A percentile compares a stretch with the other conserved stretches of the same genome.
Evolutionary conservation across 2,113 vertebrate species (phyloP).

Genomic region (Todiramphus saurophagus): DNA sequence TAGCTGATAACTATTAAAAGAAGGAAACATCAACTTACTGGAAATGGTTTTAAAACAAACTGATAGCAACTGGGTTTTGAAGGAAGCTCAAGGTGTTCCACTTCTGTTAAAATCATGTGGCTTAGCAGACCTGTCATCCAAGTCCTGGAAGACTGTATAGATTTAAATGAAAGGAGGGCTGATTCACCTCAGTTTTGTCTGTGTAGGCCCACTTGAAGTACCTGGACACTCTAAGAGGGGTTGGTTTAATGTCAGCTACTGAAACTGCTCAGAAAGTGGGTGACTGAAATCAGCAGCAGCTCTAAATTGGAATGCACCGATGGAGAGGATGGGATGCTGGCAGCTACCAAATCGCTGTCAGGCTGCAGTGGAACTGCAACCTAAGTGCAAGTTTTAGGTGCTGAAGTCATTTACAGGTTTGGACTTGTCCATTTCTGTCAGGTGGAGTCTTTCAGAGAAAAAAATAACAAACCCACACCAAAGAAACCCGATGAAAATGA

Average conservation of each 20-base stretch:
- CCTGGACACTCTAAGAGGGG: background rate
- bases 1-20: background rate
- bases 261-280: background rate
- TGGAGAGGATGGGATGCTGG: background rate
- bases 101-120: background rate
- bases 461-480: no score
- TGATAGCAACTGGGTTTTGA: background rate
- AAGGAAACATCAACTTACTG: background rate
- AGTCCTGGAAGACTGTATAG: background rate
- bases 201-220: rapidly evolving
- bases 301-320: background rate
- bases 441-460: background rate
- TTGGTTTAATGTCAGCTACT: background rate
- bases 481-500: no score
- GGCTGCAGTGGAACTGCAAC: background rate
- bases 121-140: background rate
- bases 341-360: background rate
- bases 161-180: background rate
- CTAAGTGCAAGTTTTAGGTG: background rate
- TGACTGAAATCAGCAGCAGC: background rate
- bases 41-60: background rate
- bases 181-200: background rate
- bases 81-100: background rate
- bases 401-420: background rate
- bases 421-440: background rate